Percentiles rank a stretch among this genome's conserved stretches.
Evolutionary conservation across 2,888 invertebrate genomes (phyloP).

Genomic region (Ceramica pisi): DNA sequence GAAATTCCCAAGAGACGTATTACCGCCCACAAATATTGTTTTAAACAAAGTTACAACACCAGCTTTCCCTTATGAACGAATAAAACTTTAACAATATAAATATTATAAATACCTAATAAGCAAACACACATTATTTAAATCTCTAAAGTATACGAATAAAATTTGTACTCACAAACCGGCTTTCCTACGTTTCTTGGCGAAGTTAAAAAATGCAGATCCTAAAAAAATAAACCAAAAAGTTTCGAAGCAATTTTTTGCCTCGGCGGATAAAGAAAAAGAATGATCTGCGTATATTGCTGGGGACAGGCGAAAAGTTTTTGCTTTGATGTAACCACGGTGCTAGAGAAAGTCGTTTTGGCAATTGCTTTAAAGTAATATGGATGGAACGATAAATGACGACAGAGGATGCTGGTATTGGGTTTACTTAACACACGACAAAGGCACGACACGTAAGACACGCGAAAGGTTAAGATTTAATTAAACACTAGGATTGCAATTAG

Average conservation of each 20-base stretch:
- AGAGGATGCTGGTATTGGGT: background rate
- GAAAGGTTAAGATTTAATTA: background rate
- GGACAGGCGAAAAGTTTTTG: conserved; percentile 57
- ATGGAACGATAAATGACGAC: background rate
- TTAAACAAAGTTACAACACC: conserved; percentile 10
- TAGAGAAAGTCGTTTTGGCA: conserved; percentile 33
- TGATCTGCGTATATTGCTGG: conserved; percentile 62
- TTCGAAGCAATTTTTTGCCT: conserved; percentile 68
- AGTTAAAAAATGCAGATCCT: conserved; percentile 64
- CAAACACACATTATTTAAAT: conserved; percentile 55
- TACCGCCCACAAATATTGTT: conserved; percentile 18
- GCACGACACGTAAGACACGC: too few relatives aligned
- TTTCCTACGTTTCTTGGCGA: conserved; percentile 46
- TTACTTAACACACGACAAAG: too few relatives aligned
- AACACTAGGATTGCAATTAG: too few relatives aligned
- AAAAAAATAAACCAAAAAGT: conserved; percentile 62
- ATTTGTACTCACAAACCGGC: conserved; percentile 39
- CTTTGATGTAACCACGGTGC: conserved; percentile 40
- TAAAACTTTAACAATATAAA: conserved; percentile 54
- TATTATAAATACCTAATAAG: conserved; percentile 39
- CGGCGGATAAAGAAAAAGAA: conserved; percentile 67
- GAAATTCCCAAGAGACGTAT: conserved; percentile 19
- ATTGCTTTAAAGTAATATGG: conserved; percentile 21
- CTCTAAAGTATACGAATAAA: conserved; percentile 36
- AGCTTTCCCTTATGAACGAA: conserved; percentile 26